phyloP scores from a whole-genome alignment of 2,113 vertebrate genomes.

The Hyaena hyaena region DNA sequence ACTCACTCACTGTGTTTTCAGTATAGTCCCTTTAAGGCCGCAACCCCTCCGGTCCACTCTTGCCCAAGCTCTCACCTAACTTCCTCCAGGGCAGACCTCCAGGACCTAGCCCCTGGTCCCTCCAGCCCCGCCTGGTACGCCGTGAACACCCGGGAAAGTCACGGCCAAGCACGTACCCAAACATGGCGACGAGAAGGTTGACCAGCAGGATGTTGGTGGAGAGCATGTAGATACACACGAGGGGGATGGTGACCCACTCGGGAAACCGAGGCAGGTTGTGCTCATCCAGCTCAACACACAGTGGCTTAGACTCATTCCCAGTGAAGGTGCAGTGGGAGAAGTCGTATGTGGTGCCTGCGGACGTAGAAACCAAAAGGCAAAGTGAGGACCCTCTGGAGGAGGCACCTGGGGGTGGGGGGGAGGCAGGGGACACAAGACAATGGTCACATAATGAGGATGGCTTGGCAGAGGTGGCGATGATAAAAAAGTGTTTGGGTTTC shows the following conservation, averaged over 20 bases:
- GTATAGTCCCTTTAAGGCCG: not conserved
- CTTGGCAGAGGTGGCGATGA: fast-evolving
- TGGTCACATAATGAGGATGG: fast-evolving
- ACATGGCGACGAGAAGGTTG: slow-evolving; percentile 89
- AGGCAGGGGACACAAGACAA: fast-evolving
- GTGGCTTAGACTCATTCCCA: slow-evolving; percentile 89
- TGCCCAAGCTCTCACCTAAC: fast-evolving
- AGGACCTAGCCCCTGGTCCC: fast-evolving
- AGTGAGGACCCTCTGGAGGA: not conserved
- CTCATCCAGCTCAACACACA: slow-evolving; percentile 89
- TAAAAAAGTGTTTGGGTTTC: not conserved
- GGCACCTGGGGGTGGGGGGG: too few species aligned
- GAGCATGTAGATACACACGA: slow-evolving; percentile 90
- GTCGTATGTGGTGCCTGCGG: slow-evolving; percentile 87
- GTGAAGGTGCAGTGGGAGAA: slow-evolving; percentile 88
- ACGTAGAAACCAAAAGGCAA: fast-evolving
- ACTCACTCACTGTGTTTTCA: not conserved
- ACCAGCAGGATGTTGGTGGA: slow-evolving; percentile 91
- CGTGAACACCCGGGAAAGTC: fast-evolving
- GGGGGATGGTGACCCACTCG: slow-evolving; percentile 89
- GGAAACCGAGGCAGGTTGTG: slow-evolving; percentile 87
- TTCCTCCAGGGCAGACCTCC: fast-evolving
- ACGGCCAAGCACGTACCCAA: not conserved
- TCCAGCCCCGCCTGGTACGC: fast-evolving
- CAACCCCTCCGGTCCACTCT: too few species aligned